phyloP scores from a whole-genome alignment of 2,888 invertebrate genomes.

The Drosophila picticornis region DNA sequence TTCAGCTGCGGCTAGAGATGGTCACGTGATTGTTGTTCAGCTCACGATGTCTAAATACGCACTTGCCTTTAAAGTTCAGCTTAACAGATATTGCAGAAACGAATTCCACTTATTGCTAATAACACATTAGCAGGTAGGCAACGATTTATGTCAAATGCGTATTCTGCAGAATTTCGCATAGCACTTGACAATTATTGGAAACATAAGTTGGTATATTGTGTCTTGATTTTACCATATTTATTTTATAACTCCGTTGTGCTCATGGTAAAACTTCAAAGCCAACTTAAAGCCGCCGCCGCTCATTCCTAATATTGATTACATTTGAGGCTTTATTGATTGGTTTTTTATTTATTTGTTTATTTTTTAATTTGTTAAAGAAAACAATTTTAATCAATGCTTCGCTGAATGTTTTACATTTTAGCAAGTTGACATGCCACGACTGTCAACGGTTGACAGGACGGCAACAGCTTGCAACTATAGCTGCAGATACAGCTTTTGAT shows the following conservation, averaged over 20 bases:
- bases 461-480: conserved; percentile 21
- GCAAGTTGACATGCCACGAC: conserved; percentile 81
- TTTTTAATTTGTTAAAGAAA: conserved; percentile 38
- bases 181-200: neutral
- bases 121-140: neutral
- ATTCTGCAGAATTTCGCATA: neutral
- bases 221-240: neutral
- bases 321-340: conserved; percentile 8
- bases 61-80: neutral
- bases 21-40: conserved; percentile 15
- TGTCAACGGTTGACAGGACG: conserved; percentile 75
- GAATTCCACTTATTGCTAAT: neutral
- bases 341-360: neutral
- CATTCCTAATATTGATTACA: neutral
- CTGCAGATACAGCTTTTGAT: neutral
- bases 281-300: neutral
- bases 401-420: conserved; percentile 73
- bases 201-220: neutral
- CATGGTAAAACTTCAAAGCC: neutral
- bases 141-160: neutral
- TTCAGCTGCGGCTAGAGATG: conserved; percentile 52
- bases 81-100: neutral
- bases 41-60: conserved; percentile 10
- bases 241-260: neutral
- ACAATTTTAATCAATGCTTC: conserved; percentile 75